These are phyloP conservation scores for Euproctis similis DNA, from an alignment of 2,888 invertebrate genomes.

Conservation along the genomic window DNA sequence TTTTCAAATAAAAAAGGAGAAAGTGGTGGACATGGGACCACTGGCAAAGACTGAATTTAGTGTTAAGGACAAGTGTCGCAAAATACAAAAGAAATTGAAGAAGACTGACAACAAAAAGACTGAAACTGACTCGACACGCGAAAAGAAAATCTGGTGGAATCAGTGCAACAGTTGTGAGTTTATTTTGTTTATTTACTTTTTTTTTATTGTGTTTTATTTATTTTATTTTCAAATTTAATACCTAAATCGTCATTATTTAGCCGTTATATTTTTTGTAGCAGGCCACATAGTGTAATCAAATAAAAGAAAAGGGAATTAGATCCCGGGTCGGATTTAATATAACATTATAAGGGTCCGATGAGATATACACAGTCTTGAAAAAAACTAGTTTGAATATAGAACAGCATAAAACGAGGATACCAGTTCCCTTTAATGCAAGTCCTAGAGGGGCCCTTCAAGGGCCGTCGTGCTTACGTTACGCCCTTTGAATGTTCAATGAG, in stretches of 20 bases:
- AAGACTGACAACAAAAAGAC: constrained; percentile 71
- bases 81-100: constrained; percentile 67
- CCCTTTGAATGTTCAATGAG: constrained; percentile 70
- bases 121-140: constrained; percentile 52
- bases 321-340: no score
- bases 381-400: constrained; percentile 6
- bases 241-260: no score
- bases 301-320: no score
- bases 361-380: constrained; percentile 1
- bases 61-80: constrained; percentile 66
- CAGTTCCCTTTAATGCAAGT: constrained; percentile 34
- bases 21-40: constrained; percentile 49
- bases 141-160: constrained; percentile 73
- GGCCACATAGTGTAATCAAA: no score
- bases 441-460: constrained; percentile 57
- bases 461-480: constrained; percentile 61
- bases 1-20: constrained; percentile 58
- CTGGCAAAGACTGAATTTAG: constrained; percentile 66
- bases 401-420: constrained; percentile 20
- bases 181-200: no score
- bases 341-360: no score
- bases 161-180: constrained; percentile 69
- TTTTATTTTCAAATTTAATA: no score
- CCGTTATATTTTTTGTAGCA: no score
- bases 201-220: no score